Conservation (phyloP, 2,888 invertebrate species). For the Kuschelorhynchus macadamiae region DNA sequence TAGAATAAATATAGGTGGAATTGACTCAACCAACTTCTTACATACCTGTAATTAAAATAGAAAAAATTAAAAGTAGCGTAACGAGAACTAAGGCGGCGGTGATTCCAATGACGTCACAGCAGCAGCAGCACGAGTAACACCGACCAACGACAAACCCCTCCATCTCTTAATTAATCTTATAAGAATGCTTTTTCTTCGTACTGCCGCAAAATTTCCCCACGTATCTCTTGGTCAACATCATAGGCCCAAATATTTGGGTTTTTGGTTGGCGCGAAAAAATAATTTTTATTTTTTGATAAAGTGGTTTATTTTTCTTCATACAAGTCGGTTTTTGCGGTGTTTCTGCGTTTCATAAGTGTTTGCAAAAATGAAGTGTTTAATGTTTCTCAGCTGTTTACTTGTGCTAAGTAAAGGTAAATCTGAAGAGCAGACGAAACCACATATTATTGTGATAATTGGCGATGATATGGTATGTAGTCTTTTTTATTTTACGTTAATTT, state of each 20-base stretch:
- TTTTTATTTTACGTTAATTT: background rate
- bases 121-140: constrained; percentile 14
- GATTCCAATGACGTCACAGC: constrained; percentile 39
- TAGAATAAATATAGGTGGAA: too few relatives aligned
- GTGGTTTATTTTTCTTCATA: background rate
- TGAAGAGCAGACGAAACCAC: constrained; percentile 66
- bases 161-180: constrained; percentile 12
- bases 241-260: constrained; percentile 43
- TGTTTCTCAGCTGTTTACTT: constrained; percentile 16
- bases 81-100: background rate
- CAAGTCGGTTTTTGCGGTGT: too few relatives aligned
- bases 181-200: constrained; percentile 28
- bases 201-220: constrained; percentile 17
- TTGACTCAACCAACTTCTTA: too few relatives aligned
- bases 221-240: constrained; percentile 36
- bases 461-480: constrained; percentile 82
- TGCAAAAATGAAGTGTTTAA: constrained; percentile 32
- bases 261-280: constrained; percentile 37
- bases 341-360: background rate
- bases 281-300: background rate
- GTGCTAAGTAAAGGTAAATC: constrained; percentile 14
- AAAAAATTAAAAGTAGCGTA: too few relatives aligned
- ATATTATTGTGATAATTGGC: constrained; percentile 84
- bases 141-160: constrained; percentile 28
- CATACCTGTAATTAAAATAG: too few relatives aligned